Conservation (phyloP, 2,113 vertebrate species). For the Casuarius casuarius region DNA sequence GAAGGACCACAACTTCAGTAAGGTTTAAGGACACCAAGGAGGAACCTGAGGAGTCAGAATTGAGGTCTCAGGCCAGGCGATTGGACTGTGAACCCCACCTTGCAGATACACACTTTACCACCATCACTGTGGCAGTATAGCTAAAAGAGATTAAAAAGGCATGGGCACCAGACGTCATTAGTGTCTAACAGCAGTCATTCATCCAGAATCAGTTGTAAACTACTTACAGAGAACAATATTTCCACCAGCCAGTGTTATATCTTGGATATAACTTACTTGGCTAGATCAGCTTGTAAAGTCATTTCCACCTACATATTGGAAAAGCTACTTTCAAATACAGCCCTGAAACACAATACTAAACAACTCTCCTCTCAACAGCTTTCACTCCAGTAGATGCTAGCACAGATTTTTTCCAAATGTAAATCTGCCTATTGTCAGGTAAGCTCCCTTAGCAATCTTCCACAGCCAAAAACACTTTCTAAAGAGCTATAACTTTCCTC, state of each 20-base stretch:
- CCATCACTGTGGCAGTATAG: background rate
- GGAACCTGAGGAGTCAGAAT: background rate
- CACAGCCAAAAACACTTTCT: background rate
- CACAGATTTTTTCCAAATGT: background rate
- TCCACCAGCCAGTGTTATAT: background rate
- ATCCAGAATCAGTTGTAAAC: background rate
- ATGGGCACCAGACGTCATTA: background rate
- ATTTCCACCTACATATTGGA: background rate
- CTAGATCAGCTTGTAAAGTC: background rate
- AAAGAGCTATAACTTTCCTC: background rate
- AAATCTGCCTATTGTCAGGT: background rate
- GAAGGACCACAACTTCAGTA: background rate
- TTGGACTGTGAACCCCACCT: background rate
- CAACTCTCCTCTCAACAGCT: background rate
- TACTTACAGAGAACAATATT: background rate
- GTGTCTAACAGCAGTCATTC: background rate
- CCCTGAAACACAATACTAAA: background rate
- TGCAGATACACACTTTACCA: fast-evolving
- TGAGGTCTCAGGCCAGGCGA: background rate
- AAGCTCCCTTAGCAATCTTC: background rate
- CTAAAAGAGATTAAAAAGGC: background rate
- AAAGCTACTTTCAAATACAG: background rate
- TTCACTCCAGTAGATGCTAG: background rate
- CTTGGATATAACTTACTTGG: background rate
- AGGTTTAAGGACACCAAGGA: background rate